Conservation (phyloP, 2,113 vertebrate species). For the Cinclus mexicanus region DNA sequence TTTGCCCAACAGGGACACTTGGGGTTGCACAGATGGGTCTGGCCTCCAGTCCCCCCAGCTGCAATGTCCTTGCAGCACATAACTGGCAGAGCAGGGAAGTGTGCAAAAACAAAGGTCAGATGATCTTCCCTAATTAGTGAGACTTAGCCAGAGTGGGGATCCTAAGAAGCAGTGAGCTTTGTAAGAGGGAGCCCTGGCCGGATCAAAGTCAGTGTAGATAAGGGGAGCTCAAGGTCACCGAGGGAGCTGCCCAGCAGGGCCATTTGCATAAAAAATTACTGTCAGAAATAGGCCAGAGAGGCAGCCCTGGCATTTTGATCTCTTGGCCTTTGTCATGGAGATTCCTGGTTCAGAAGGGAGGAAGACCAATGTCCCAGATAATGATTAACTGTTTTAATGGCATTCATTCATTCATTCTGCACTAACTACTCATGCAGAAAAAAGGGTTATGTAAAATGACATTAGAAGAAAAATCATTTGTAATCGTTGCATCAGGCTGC, state of each 20-base stretch:
- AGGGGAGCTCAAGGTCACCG: slow-evolving; percentile 83
- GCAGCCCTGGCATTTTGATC: slow-evolving; percentile 82
- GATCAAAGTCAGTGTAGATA: slow-evolving; percentile 81
- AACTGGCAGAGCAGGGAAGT: neutral
- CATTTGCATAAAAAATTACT: slow-evolving; percentile 88
- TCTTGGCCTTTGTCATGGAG: slow-evolving; percentile 92
- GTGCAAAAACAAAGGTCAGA: slow-evolving; percentile 1
- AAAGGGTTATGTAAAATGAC: slow-evolving; percentile 92
- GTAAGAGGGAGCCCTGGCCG: slow-evolving; percentile 67
- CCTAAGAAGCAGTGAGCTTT: slow-evolving; percentile 75
- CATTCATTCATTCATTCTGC: slow-evolving; percentile 87
- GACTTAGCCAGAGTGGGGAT: slow-evolving; percentile 71
- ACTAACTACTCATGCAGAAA: slow-evolving; percentile 91
- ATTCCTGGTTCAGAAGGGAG: slow-evolving; percentile 81
- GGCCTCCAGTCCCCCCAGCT: neutral
- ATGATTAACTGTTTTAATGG: slow-evolving; percentile 93
- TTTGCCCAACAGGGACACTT: accelerated
- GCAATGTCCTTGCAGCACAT: neutral
- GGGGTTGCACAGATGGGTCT: neutral
- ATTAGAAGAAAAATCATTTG: slow-evolving; percentile 92
- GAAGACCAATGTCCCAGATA: slow-evolving; percentile 85
- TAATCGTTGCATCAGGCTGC: slow-evolving; percentile 88
- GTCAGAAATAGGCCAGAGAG: slow-evolving; percentile 77
- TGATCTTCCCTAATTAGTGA: slow-evolving; percentile 76
- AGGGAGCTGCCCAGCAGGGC: slow-evolving; percentile 78